Evolutionary conservation across 2,113 vertebrate genomes (phyloP).

Genomic region (Menura novaehollandiae): DNA sequence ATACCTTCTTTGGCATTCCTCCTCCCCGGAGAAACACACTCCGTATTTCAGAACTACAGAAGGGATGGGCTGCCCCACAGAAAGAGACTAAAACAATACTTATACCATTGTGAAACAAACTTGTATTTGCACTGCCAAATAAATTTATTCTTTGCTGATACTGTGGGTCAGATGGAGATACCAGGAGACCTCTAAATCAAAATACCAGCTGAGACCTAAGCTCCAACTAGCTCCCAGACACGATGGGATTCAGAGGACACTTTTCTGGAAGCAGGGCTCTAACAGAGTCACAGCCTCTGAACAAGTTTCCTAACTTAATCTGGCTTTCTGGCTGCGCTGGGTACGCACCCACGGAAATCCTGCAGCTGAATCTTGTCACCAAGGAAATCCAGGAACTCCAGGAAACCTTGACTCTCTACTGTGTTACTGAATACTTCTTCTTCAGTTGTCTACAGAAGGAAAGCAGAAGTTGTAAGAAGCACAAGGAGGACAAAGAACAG

Average conservation of each 20-base stretch:
- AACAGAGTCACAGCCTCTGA: not conserved
- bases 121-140: not conserved
- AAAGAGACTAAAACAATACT: not conserved
- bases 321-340: not conserved
- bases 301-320: not conserved
- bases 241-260: not conserved
- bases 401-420: slow-evolving; percentile 83
- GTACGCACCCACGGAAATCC: slow-evolving; percentile 82
- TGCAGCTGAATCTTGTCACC: slow-evolving; percentile 83
- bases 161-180: not conserved
- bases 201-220: not conserved
- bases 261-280: not conserved
- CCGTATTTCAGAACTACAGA: not conserved
- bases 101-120: not conserved
- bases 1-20: not conserved
- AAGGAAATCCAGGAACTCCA: slow-evolving; percentile 84
- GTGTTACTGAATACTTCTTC: slow-evolving; percentile 87
- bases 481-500: not conserved
- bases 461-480: not conserved
- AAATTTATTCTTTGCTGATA: not conserved
- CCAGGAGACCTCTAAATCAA: not conserved
- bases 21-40: not conserved
- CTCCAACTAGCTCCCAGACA: not conserved
- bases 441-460: slow-evolving; percentile 78
- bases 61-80: not conserved